phyloP scores from a whole-genome alignment of 1,140 invertebrate species.

The Apis laboriosa region DNA sequence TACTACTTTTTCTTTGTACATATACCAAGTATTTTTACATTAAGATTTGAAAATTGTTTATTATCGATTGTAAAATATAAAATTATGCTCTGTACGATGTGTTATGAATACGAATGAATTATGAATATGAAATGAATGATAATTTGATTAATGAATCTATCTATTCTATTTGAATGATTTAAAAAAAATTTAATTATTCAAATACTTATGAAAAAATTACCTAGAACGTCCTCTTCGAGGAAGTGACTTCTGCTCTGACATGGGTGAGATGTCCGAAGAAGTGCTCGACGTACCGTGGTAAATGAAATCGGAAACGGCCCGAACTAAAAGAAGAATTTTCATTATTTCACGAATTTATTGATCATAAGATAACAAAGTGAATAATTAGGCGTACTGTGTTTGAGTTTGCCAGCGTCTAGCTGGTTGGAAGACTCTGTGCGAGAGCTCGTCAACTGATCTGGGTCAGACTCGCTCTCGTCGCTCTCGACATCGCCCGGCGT shows the following conservation, averaged over 20 bases:
- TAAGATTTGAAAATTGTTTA: background rate
- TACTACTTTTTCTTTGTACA: too few relatives aligned
- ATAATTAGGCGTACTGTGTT: slow-evolving; percentile 83
- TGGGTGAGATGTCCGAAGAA: slow-evolving; percentile 88
- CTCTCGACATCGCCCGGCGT: slow-evolving; percentile 85
- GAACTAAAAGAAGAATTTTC: slow-evolving; percentile 69
- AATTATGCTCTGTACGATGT: background rate
- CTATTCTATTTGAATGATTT: background rate
- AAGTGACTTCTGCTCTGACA: slow-evolving; percentile 89
- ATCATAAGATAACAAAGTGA: background rate
- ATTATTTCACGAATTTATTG: background rate
- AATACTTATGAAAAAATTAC: slow-evolving; percentile 73
- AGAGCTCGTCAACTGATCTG: slow-evolving; percentile 87
- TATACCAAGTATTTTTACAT: background rate
- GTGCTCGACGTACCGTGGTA: slow-evolving; percentile 89
- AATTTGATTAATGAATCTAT: background rate
- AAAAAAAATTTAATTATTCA: background rate
- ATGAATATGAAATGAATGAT: background rate
- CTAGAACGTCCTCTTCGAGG: slow-evolving; percentile 86
- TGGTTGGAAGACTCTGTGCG: slow-evolving; percentile 89
- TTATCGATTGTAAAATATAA: background rate
- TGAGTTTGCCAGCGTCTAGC: slow-evolving; percentile 86
- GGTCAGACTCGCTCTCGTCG: slow-evolving; percentile 89
- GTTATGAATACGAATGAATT: background rate
- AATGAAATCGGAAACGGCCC: slow-evolving; percentile 85